Percentiles rank a stretch among this genome's conserved stretches.
Evolutionary conservation across 2,888 invertebrate genomes (phyloP).

Genomic region (Deroplatys truncata): DNA sequence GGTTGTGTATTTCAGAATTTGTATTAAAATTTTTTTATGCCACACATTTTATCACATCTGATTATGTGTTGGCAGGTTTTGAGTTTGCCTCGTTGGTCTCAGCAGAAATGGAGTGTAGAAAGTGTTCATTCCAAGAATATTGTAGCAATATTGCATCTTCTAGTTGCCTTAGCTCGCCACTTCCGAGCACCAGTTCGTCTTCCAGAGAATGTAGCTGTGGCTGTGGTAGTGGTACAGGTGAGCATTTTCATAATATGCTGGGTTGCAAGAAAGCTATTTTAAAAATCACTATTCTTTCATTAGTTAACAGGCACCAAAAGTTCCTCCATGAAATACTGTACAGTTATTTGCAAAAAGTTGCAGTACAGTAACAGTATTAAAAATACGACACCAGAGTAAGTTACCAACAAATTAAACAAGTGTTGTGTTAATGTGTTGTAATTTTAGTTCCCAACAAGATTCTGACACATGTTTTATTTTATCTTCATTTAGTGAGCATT

Average conservation of each 20-base stretch:
- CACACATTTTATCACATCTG: neutral
- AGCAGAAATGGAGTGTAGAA: conserved; percentile 95
- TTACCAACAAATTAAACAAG: too few relatives aligned
- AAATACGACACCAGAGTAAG: too few relatives aligned
- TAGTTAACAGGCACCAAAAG: neutral
- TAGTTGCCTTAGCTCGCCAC: conserved; percentile 89
- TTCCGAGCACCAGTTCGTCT: conserved; percentile 94
- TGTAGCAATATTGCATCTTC: conserved; percentile 88
- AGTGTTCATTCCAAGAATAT: conserved; percentile 95
- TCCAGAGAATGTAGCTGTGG: conserved; percentile 93
- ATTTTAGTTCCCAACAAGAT: too few relatives aligned
- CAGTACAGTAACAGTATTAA: too few relatives aligned
- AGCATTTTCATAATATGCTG: neutral
- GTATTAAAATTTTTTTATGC: too few relatives aligned
- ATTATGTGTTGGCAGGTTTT: conserved; percentile 50
- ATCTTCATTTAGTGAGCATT: too few relatives aligned
- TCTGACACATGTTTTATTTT: too few relatives aligned
- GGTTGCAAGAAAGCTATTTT: neutral
- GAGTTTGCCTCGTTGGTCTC: conserved; percentile 68
- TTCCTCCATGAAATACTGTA: too few relatives aligned
- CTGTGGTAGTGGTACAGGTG: conserved; percentile 83
- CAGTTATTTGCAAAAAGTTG: too few relatives aligned
- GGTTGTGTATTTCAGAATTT: too few relatives aligned
- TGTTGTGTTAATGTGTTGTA: too few relatives aligned
- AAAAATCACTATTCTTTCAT: neutral